A percentile compares a stretch with the other conserved stretches of the same genome.
Evolutionary conservation across 2,113 vertebrate species (phyloP).

Genomic region (Nettapus auritus): DNA sequence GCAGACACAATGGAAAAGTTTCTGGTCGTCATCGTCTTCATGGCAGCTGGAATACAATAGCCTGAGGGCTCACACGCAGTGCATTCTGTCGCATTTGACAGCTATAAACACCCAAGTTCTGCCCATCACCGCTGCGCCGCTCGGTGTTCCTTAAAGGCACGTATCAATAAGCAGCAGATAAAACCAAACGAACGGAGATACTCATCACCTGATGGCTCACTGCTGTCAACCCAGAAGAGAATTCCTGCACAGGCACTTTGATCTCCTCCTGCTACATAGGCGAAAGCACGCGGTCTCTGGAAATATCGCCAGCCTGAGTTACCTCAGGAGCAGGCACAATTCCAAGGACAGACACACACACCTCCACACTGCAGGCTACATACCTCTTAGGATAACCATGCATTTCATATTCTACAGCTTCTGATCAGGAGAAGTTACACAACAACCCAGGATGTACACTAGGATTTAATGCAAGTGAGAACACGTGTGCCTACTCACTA

Average conservation of each 20-base stretch:
- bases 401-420: rapidly evolving
- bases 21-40: neutral
- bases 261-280: neutral
- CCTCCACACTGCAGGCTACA: neutral
- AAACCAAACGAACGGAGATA: neutral
- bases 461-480: neutral
- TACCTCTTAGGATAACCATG: neutral
- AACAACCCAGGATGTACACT: neutral
- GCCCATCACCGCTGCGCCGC: neutral
- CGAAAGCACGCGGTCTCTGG: neutral
- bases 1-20: neutral
- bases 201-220: neutral
- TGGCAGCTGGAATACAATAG: rapidly evolving
- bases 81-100: neutral
- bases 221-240: neutral
- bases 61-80: neutral
- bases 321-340: neutral
- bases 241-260: neutral
- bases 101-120: neutral
- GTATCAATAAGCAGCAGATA: neutral
- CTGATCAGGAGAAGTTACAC: neutral
- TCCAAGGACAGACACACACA: neutral
- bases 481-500: neutral
- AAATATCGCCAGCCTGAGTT: neutral
- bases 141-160: neutral